Percentiles rank a stretch among this genome's conserved stretches.
These are phyloP conservation scores for Lysandra bellargus DNA, from an alignment of 2,888 invertebrate species.

Conservation along the genomic window DNA sequence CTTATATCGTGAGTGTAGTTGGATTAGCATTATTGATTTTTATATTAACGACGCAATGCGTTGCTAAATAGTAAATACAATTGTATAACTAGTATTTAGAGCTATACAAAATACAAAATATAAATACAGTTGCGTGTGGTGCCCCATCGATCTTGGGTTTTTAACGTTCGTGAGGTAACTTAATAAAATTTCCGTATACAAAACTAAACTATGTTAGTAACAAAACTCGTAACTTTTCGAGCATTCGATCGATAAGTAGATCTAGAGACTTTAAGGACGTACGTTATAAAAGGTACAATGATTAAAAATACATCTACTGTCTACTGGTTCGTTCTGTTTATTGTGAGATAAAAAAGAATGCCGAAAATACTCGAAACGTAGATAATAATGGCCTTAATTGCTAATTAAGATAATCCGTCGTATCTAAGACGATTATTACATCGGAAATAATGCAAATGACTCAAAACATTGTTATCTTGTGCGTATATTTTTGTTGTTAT, in stretches of 20 bases:
- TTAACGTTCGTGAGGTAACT: conserved; percentile 2
- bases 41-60: neutral
- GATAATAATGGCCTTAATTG: neutral
- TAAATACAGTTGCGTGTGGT: neutral
- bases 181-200: neutral
- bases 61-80: neutral
- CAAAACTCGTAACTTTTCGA: neutral
- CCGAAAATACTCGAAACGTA: too few species aligned
- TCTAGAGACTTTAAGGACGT: too few species aligned
- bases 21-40: neutral
- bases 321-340: too few species aligned
- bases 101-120: neutral
- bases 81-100: neutral
- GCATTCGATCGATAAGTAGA: neutral
- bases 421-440: neutral
- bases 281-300: too few species aligned
- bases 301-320: too few species aligned
- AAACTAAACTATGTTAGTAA: neutral
- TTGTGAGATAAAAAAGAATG: too few species aligned
- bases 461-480: conserved; percentile 1
- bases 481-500: conserved; percentile 1
- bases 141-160: neutral
- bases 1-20: too few species aligned
- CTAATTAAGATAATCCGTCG: neutral
- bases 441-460: neutral